phyloP scores from a whole-genome alignment of 2,797 vertebrate species.

The Sebastes hubbsi region DNA sequence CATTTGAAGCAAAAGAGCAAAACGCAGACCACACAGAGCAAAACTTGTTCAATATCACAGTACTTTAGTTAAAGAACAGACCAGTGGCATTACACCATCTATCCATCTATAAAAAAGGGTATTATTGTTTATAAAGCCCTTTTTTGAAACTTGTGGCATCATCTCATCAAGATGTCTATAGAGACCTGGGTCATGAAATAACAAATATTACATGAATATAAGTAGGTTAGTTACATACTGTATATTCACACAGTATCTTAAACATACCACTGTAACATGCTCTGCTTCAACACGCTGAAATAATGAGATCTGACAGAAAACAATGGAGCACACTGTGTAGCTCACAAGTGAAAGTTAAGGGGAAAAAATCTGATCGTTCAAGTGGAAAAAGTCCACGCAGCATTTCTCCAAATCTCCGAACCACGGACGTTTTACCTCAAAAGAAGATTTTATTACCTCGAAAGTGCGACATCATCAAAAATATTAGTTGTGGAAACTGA shows the following conservation, averaged over 20 bases:
- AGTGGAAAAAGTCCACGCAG: constrained; percentile 38
- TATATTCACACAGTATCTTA: background rate
- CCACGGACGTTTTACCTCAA: constrained; percentile 24
- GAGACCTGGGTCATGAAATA: background rate
- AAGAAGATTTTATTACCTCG: constrained; percentile 13
- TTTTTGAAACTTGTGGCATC: background rate
- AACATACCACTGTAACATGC: background rate
- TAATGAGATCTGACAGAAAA: constrained; percentile 11
- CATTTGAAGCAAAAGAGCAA: background rate
- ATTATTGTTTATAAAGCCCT: background rate
- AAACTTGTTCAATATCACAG: background rate
- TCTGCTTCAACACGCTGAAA: background rate
- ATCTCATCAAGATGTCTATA: background rate
- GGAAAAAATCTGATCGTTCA: background rate
- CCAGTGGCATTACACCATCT: no score
- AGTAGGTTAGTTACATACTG: background rate
- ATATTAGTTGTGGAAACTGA: background rate
- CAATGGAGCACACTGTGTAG: background rate
- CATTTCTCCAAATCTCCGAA: constrained; percentile 23
- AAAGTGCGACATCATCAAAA: constrained; percentile 29
- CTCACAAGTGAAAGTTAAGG: constrained; percentile 11
- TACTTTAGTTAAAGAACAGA: background rate
- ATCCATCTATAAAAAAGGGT: background rate
- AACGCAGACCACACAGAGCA: background rate
- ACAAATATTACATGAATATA: background rate